phyloP scores from a whole-genome alignment of 2,797 vertebrate genomes.

The Pogoniulus pusillus region DNA sequence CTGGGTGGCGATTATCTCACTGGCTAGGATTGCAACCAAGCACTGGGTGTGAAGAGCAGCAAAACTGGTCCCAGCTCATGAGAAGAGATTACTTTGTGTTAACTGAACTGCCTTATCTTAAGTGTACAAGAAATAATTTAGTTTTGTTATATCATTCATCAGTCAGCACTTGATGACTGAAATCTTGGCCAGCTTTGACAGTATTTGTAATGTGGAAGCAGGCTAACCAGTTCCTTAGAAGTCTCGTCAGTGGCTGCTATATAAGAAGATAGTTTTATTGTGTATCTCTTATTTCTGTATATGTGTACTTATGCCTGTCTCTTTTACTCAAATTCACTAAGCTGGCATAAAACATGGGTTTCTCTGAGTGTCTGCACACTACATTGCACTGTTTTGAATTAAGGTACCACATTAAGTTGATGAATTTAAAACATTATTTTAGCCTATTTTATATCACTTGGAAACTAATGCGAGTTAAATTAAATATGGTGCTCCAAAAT shows the following conservation, averaged over 20 bases:
- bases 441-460: background rate
- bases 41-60: conserved; percentile 42
- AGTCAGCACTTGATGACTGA: background rate
- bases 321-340: conserved; percentile 17
- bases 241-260: background rate
- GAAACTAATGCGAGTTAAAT: background rate
- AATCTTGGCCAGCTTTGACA: background rate
- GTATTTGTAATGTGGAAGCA: background rate
- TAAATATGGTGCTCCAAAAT: background rate
- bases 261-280: conserved; percentile 23
- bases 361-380: background rate
- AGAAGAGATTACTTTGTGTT: conserved; percentile 37
- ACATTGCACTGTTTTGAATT: background rate
- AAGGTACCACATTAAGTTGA: background rate
- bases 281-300: conserved; percentile 25
- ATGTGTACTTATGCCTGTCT: conserved; percentile 21
- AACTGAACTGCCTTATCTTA: background rate
- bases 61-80: conserved; percentile 3
- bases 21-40: conserved; percentile 68
- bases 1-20: conserved; percentile 60
- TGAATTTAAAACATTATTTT: background rate
- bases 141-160: background rate
- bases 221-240: conserved; percentile 13
- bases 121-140: background rate
- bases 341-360: background rate